Base-by-base conservation (phyloP, 2,113 vertebrate genomes). In the Dasyurus viverrinus region DNA sequence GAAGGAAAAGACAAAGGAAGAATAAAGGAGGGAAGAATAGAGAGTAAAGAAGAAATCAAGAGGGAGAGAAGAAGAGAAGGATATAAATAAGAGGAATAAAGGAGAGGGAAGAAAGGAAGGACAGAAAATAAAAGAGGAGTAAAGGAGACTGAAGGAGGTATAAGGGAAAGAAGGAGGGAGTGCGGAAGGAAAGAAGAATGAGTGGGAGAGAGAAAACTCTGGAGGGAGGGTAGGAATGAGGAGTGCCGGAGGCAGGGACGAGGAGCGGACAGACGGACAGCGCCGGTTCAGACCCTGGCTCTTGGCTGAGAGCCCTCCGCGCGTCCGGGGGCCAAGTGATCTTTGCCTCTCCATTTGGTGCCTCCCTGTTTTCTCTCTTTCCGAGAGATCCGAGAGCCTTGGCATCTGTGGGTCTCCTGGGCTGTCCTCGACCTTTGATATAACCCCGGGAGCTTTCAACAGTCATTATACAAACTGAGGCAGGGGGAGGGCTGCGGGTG, bases 381-480 rank as follows among this genome's bases (percentile, higher is more conserved):
- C 26, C 12, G n/a, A 47, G 36, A 23, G n/a, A 60, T 24, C 6
- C 53, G 84, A 50, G 42, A 46, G 89, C 47, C 36, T 55, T 68
- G 76, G 91, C 90, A 60, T 54, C 19, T 42, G 84, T 54, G 11
- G 8, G n/a, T 48, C 90, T 93, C 27, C 1, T 52, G 91, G 50
- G 93, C 46, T 53, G 90, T 52, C 76, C 48, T 89, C 84, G 91
- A 96, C 60, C 93, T 94, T 48, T 54, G 48, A 11, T 52, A 89
- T 89, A 47, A 27, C 42, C 46, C 46, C 47, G 27, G 89, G 89
- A 23, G 46, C 26, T 90, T 52, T 90, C 46, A 52, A 90, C 89
- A 90, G 89, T 90, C 48, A 90, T 48, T 52, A 50, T 47, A 27
- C 89, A 52, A 52, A 90, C 48, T n/a, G 89, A 27, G 89, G 25